phyloP scores from a whole-genome alignment of 2,797 vertebrate genomes.

The Saxicola maurus region DNA sequence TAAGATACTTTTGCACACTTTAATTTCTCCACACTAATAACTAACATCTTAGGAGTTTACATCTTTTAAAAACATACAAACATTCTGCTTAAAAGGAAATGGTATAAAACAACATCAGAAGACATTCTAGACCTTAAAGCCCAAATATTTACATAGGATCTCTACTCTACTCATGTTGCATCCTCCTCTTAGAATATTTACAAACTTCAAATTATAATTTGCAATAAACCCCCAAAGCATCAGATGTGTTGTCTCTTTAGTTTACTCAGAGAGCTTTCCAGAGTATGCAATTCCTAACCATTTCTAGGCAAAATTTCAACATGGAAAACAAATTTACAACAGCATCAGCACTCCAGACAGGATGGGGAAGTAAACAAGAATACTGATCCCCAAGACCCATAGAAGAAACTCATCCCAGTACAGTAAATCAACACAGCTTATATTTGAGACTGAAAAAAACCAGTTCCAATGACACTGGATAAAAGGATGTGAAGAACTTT shows the following conservation, averaged over 20 bases:
- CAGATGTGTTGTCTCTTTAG: background rate
- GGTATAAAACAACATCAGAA: background rate
- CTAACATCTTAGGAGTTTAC: background rate
- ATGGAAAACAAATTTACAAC: background rate
- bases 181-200: constrained; percentile 5
- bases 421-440: background rate
- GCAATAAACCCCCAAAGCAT: background rate
- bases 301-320: background rate
- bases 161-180: background rate
- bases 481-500: background rate
- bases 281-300: background rate
- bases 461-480: background rate
- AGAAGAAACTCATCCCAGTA: background rate
- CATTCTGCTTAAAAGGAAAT: background rate
- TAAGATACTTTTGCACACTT: background rate
- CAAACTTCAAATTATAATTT: background rate
- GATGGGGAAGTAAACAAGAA: background rate
- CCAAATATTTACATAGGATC: constrained; percentile 9
- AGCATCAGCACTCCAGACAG: background rate
- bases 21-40: background rate
- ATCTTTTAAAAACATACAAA: background rate
- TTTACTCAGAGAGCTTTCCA: background rate
- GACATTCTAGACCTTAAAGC: background rate
- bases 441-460: background rate
- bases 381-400: background rate